A percentile compares a stretch with the other conserved stretches of the same genome.
phyloP scores from a whole-genome alignment of 2,888 invertebrate species.

The Chrysina gloriosa region DNA sequence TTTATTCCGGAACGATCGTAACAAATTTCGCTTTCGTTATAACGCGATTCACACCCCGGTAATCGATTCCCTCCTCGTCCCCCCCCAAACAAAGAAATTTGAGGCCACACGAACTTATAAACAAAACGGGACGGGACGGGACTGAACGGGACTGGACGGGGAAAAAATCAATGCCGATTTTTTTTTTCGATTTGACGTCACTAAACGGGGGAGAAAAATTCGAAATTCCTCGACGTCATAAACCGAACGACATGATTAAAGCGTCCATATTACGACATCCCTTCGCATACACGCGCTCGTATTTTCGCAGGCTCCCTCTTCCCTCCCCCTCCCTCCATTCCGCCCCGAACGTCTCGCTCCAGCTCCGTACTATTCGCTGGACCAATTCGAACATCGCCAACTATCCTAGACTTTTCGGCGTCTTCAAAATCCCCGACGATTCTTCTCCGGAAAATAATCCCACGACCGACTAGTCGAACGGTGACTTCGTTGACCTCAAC shows the following conservation, averaged over 20 bases:
- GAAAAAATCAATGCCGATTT: no score
- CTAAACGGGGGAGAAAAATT: neutral
- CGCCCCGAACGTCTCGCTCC: neutral
- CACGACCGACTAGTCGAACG: neutral
- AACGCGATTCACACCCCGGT: no score
- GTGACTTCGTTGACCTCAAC: neutral
- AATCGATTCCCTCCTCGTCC: no score
- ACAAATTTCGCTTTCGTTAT: no score
- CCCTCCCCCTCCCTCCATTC: neutral
- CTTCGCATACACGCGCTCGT: neutral
- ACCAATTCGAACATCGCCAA: conserved; percentile 26
- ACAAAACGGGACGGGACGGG: no score
- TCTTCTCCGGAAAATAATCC: neutral
- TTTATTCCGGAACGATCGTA: no score
- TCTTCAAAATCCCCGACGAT: conserved; percentile 6
- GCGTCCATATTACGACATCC: neutral
- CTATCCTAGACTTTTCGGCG: conserved; percentile 27
- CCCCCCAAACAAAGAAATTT: no score
- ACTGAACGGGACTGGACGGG: no score
- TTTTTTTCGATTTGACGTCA: no score
- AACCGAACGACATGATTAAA: no score
- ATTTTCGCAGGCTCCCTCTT: neutral
- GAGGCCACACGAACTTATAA: no score
- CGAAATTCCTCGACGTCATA: no score
- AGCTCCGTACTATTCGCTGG: conserved; percentile 4